Evolutionary conservation across 2,888 invertebrate species (phyloP), one percentile per base, ranked within the genome.

Genomic region (Coleophora flavipennella): DNA sequence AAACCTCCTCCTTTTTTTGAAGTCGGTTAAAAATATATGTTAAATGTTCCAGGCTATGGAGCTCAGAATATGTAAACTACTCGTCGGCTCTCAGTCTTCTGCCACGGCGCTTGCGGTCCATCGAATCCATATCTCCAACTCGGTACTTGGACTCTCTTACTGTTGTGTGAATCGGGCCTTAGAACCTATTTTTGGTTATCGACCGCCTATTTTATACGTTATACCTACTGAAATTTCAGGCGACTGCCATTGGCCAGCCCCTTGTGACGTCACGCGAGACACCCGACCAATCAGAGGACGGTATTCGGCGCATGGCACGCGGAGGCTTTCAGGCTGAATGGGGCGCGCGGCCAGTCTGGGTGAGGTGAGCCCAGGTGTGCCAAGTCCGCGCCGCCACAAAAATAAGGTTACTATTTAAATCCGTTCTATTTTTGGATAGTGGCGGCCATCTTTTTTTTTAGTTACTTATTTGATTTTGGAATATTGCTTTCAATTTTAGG

Each of bases 281-380:
- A 38, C 35, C 46, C 59, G 54, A 53, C 86, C 86, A 87, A 86
- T 76, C 43, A 50, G 48, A 49, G 54, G 46, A 52, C 48, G 33
- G 40, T 32, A 53, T 41, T 43, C 43, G 55, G 74, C 81, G 81
- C 79, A 81, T 79, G 79, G 57, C 72, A 55, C 40, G 41, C 46
- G 51, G 69, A 72, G 62, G 66, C 68, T 59, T 60, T 56, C 60
- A 55, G 62, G 61, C 64, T 61, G 59, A 51, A 54, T 57, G 60
- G 53, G 55, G 53, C 51, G 57, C 61, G 50, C 52, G 50, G 60
- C 60, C 81, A 81, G 80, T 83, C 76, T 67, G 80, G 79, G 75
- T 70, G 68, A 73, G 75, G 73, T 68, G 71, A 60, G 61, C 67
- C 68, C 80, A 77, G 80, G 83, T 80, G 83, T 74, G 79, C 76